Percentiles rank a stretch among this genome's conserved stretches.
Evolutionary conservation across 2,113 vertebrate species (phyloP).

Genomic region (Azemiops feae): DNA sequence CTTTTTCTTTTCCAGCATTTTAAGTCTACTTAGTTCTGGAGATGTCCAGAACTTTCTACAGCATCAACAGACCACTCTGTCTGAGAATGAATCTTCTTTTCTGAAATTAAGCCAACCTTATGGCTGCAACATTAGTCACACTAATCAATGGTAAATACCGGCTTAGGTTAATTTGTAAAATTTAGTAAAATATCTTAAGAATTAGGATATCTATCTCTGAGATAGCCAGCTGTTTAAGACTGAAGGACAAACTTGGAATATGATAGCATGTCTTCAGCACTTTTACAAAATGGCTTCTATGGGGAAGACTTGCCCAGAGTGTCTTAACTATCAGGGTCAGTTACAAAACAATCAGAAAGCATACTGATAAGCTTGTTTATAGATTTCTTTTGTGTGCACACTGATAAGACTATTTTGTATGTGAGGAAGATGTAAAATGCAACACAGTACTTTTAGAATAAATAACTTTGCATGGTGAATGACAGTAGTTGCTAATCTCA

Average conservation of each 20-base stretch:
- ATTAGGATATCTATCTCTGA: not conserved
- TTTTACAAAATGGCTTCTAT: not conserved
- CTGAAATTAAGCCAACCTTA: not conserved
- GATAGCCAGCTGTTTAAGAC: not conserved
- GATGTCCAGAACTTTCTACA: not conserved
- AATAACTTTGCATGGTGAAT: not conserved
- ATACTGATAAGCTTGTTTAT: not conserved
- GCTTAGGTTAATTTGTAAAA: not conserved
- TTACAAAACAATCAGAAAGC: not conserved
- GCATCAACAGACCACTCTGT: not conserved
- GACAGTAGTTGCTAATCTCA: not conserved
- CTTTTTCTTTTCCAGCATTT: constrained; percentile 27
- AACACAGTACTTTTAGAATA: not conserved
- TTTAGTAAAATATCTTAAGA: not conserved
- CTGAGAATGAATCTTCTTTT: not conserved
- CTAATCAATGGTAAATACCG: not conserved
- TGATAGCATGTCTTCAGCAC: not conserved
- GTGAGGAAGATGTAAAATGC: not conserved
- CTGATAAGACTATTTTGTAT: not conserved
- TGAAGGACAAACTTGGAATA: not conserved
- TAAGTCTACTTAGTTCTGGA: not conserved
- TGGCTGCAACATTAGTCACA: not conserved
- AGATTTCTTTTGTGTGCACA: not conserved
- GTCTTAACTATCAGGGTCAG: not conserved
- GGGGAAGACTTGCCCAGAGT: not conserved